A percentile compares a stretch with the other conserved stretches of the same genome.
Evolutionary conservation across 1,140 invertebrate genomes (phyloP).

Genomic region (Gyrodactylus salaris): DNA sequence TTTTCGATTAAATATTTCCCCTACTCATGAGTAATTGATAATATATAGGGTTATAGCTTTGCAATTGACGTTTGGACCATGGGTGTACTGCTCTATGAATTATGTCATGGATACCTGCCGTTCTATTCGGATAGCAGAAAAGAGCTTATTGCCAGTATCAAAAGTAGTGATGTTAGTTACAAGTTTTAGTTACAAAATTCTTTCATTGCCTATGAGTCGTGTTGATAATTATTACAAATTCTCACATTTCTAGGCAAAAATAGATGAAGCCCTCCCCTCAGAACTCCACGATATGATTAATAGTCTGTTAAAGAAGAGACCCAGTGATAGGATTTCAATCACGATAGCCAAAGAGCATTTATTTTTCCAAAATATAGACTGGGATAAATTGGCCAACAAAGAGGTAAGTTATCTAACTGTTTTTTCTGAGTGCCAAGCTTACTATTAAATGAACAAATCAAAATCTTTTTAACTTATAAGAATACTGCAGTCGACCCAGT

Average conservation of each 20-base stretch:
- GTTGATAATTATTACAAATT: no score
- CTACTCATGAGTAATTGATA: neutral
- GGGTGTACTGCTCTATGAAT: neutral
- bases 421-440: no score
- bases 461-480: no score
- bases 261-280: neutral
- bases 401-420: no score
- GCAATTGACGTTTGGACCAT: neutral
- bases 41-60: neutral
- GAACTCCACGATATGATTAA: neutral
- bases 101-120: neutral
- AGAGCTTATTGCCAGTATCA: neutral
- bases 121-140: neutral
- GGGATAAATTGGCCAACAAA: neutral
- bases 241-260: neutral
- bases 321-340: neutral
- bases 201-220: no score
- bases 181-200: no score
- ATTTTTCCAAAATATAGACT: neutral
- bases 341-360: neutral
- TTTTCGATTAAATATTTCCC: no score
- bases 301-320: neutral
- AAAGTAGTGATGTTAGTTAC: neutral
- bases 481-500: no score
- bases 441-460: no score